Conservation (phyloP, 64 coral and sea anemone genomes). For the Montipora capricornis region DNA sequence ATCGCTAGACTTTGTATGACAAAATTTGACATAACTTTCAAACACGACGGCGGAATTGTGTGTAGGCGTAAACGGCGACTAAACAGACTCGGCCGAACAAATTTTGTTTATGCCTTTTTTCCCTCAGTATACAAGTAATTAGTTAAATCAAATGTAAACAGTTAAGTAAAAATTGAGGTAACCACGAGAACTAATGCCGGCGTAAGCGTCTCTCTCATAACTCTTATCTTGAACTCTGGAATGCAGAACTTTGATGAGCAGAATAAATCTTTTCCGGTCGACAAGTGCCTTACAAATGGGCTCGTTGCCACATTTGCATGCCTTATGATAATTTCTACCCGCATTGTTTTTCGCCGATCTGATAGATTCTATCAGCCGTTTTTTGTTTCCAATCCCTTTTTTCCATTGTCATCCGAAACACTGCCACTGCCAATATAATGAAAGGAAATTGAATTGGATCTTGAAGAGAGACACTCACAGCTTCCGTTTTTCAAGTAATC, state of each 20-base stretch:
- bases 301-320: background rate
- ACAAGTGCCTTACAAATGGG: conserved; percentile 41
- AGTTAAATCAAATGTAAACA: background rate
- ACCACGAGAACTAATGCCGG: background rate
- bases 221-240: conserved; percentile 40
- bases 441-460: background rate
- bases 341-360: background rate
- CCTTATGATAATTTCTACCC: background rate
- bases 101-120: background rate
- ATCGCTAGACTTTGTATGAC: conserved; percentile 20
- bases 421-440: background rate
- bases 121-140: too few species aligned
- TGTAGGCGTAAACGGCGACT: background rate
- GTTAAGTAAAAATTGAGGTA: background rate
- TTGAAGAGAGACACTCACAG: background rate
- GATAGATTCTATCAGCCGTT: background rate
- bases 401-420: background rate
- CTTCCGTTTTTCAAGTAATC: conserved; percentile 46
- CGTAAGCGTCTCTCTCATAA: too few species aligned
- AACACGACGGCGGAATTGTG: conserved; percentile 7
- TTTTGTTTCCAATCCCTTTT: background rate
- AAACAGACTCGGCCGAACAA: background rate
- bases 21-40: background rate
- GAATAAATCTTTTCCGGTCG: conserved; percentile 30
- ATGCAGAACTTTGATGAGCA: conserved; percentile 5